Evolutionary conservation across 2,888 invertebrate genomes (phyloP).

Genomic region (Leucozona laternaria): DNA sequence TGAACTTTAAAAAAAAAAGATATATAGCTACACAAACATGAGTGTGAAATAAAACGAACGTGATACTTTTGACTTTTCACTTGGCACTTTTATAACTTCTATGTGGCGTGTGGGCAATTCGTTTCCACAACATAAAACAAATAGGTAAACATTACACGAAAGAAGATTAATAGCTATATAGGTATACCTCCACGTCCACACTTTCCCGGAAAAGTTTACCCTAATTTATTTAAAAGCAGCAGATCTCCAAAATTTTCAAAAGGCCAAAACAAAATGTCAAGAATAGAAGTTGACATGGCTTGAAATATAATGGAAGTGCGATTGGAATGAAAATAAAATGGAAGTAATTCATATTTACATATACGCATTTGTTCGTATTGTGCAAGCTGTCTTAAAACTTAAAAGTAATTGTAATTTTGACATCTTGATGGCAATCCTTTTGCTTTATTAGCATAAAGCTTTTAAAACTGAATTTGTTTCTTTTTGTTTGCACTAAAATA

Average conservation of each 20-base stretch:
- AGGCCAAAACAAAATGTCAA: not conserved
- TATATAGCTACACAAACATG: not conserved
- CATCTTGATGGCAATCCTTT: too few species aligned
- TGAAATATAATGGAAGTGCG: not conserved
- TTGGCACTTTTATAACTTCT: not conserved
- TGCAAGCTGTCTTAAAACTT: too few species aligned
- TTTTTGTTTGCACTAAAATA: too few species aligned
- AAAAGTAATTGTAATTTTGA: too few species aligned
- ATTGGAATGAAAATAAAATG: not conserved
- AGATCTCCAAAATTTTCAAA: not conserved
- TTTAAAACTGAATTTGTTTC: too few species aligned
- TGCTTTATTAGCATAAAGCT: too few species aligned
- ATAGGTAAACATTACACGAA: conserved; percentile 6
- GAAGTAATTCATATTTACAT: not conserved
- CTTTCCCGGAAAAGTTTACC: not conserved
- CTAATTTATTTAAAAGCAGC: not conserved
- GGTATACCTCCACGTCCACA: too few species aligned
- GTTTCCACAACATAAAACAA: conserved; percentile 1
- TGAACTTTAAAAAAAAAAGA: conserved; percentile 48
- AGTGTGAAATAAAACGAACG: conserved; percentile 8
- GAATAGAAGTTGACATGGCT: not conserved
- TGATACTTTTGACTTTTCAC: conserved; percentile 1
- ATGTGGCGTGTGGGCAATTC: conserved; percentile 55
- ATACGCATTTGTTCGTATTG: too few species aligned
- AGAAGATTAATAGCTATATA: not conserved